Conservation (phyloP, 2,888 invertebrate genomes). For the Pediacus dermestoides region DNA sequence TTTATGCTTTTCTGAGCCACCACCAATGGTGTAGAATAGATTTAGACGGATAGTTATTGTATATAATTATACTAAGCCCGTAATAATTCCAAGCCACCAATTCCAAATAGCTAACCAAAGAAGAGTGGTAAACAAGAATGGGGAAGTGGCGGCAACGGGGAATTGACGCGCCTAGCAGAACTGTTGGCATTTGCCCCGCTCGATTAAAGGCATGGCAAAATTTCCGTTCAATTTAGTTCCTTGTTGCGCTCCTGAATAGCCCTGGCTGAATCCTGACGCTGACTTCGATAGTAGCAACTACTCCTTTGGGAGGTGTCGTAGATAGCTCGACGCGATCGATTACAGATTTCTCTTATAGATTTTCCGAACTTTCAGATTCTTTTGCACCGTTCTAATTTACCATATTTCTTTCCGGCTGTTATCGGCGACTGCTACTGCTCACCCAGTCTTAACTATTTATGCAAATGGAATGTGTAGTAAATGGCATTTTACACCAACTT, state of each 20-base stretch:
- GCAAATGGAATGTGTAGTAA: conserved; percentile 13
- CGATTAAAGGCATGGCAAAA: conserved; percentile 43
- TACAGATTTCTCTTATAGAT: conserved; percentile 33
- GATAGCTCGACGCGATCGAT: conserved; percentile 32
- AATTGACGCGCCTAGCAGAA: conserved; percentile 26
- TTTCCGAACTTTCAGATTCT: conserved; percentile 29
- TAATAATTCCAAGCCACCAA: conserved; percentile 26
- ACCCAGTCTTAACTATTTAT: conserved; percentile 10
- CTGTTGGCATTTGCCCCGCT: conserved; percentile 42
- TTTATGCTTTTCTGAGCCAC: no score
- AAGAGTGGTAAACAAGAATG: conserved; percentile 19
- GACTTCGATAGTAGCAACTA: conserved; percentile 20
- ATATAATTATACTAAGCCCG: conserved; percentile 23
- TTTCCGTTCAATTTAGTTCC: conserved; percentile 47
- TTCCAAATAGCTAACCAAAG: conserved; percentile 24
- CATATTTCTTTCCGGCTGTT: conserved; percentile 12
- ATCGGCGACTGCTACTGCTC: conserved; percentile 12
- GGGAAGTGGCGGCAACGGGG: conserved; percentile 13
- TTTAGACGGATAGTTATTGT: no score
- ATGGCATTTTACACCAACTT: conserved; percentile 14
- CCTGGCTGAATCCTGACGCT: conserved; percentile 19
- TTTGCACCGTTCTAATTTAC: conserved; percentile 17
- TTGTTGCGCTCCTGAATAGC: conserved; percentile 42
- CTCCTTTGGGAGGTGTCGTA: conserved; percentile 30
- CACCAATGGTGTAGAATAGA: no score